These are phyloP conservation scores for Eulemur mongoz DNA, from an alignment of 2,797 vertebrate species.

Conservation along the genomic window DNA sequence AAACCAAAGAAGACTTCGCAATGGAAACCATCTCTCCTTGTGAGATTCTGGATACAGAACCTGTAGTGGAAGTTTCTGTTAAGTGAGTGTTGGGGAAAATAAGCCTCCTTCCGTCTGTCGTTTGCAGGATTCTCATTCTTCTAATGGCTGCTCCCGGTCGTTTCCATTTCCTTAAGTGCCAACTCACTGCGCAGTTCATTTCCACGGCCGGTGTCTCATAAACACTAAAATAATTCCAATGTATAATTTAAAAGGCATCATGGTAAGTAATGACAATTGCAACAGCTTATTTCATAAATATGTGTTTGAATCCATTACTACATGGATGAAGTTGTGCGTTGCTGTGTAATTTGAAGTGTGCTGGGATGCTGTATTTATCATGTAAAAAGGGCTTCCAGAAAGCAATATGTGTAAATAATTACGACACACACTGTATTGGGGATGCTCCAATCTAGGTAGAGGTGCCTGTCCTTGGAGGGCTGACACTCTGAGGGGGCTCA, in stretches of 20 bases:
- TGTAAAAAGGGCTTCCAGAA: neutral
- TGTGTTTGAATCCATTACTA: neutral
- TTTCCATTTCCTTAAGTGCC: neutral
- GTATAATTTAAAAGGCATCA: neutral
- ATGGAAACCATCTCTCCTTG: neutral
- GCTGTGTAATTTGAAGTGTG: neutral
- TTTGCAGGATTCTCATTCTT: neutral
- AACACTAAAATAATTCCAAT: neutral
- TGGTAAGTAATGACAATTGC: neutral
- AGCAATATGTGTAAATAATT: neutral
- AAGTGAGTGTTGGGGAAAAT: neutral
- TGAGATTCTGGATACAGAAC: neutral
- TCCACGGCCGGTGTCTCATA: neutral
- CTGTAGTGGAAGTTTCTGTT: neutral
- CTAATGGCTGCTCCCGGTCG: neutral
- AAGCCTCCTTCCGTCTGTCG: neutral
- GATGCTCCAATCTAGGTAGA: rapidly evolving
- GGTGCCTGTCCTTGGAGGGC: neutral
- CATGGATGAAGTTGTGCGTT: neutral
- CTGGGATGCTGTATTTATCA: neutral
- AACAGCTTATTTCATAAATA: neutral
- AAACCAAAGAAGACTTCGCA: neutral
- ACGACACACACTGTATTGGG: neutral
- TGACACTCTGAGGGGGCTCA: neutral
- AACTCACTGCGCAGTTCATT: neutral